Base-by-base conservation (phyloP, 1,140 invertebrate genomes). In the Aphaenogaster floridana region DNA sequence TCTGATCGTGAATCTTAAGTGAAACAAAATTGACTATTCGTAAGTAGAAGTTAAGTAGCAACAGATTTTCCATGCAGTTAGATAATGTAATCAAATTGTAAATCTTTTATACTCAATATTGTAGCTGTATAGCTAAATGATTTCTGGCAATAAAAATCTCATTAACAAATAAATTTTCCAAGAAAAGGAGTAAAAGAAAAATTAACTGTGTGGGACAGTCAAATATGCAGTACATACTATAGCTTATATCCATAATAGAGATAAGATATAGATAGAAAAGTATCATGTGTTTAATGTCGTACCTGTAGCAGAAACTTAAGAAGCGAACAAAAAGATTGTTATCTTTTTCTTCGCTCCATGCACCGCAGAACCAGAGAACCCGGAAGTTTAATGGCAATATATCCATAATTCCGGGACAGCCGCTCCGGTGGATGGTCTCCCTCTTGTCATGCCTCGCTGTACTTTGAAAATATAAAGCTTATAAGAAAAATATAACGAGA, bases 351-450 rank as follows among this genome's bases (percentile, higher is more conserved):
- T 87, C 86, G 1, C 36, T 83, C 86, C 86, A 87, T 9, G 79
- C 68, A 42, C 86, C 86, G 13, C 86, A 87, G 15, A 87, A 87
- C 59, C 21, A 63, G 0, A 87, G n/a, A 74, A 87, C 42, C 48
- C 80, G 80, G 50, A 87, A 87, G 66, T 87, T 84, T 2, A 76
- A 42, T 21, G 86, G 86, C 7, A 87, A 64, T 52, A 87, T 39
- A 21, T 87, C 86, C 86, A 87, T 87, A 63, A 36, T 61, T 48
- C 17, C 66, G 8, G 8, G 9, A 54, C 50, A 13, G 3, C 5
- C 17, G 39, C 36, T 36, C 68, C 50, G 21, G 1, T 61, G 39
- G 9, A 42, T 15, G 11, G 15, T 61, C 28, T 74, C 52, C 28
- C 79, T 69, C n/a, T 42, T 39, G 13, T 68, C 48, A 42, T 80